Conservation (phyloP, 2,113 vertebrate species). For the Cynopterus brachyotis region DNA sequence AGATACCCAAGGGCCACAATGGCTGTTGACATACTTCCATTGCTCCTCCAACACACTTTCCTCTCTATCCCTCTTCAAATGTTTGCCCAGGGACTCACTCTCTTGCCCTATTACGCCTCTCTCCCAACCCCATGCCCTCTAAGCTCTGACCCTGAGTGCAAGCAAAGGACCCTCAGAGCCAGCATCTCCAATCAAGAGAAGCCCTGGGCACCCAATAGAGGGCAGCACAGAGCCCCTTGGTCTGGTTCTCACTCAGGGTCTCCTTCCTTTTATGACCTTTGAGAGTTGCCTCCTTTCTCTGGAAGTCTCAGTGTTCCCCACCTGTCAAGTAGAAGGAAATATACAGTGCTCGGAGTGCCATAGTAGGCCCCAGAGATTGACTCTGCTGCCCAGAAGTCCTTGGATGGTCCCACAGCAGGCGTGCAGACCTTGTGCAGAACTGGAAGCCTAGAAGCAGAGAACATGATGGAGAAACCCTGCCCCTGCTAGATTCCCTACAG, state of each 20-base stretch:
- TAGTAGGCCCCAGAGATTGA: not conserved
- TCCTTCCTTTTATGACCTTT: not conserved
- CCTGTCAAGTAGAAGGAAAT: not conserved
- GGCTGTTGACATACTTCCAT: no score
- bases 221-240: not conserved
- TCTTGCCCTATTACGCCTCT: not conserved
- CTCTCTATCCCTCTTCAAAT: not conserved
- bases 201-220: not conserved
- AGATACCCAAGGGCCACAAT: not conserved
- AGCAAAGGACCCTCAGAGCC: not conserved
- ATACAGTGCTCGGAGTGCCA: not conserved
- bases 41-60: not conserved
- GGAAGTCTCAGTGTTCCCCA: not conserved
- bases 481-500: rapidly evolving
- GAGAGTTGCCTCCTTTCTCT: not conserved
- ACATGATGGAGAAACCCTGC: not conserved
- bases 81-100: not conserved
- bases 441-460: not conserved
- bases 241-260: not conserved
- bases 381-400: not conserved
- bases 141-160: not conserved
- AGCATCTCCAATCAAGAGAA: no score
- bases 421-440: not conserved
- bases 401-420: not conserved
- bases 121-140: not conserved